phyloP scores from a whole-genome alignment of 2,888 invertebrate genomes.

The Tenthredo scrophulariae region DNA sequence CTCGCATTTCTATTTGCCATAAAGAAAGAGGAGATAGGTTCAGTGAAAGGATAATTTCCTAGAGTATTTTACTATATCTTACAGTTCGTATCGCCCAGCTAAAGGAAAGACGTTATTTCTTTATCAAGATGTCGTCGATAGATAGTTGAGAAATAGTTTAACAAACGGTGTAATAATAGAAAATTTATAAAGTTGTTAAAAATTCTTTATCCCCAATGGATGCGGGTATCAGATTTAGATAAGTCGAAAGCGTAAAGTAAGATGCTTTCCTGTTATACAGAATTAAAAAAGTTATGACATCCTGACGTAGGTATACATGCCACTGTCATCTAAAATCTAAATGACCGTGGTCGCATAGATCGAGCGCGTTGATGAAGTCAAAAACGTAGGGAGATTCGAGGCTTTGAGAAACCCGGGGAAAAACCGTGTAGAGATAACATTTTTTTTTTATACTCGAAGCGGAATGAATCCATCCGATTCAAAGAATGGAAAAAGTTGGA shows the following conservation, averaged over 20 bases:
- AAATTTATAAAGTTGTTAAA: slow-evolving; percentile 29
- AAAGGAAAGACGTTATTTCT: background rate
- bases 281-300: slow-evolving; percentile 41
- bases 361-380: slow-evolving; percentile 18
- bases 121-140: background rate
- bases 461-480: slow-evolving; percentile 16
- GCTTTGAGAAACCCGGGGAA: background rate
- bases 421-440: background rate
- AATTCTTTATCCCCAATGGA: slow-evolving; percentile 1
- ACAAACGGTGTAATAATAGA: background rate
- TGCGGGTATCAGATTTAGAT: slow-evolving; percentile 22
- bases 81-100: background rate
- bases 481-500: background rate
- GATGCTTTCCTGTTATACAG: slow-evolving; percentile 34
- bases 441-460: background rate
- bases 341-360: slow-evolving; percentile 25
- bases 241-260: slow-evolving; percentile 26
- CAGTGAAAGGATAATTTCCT: background rate
- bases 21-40: background rate
- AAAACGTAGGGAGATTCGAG: background rate
- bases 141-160: background rate
- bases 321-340: slow-evolving; percentile 32
- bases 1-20: background rate
- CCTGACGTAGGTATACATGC: slow-evolving; percentile 24
- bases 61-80: background rate